Evolutionary conservation across 2,797 vertebrate genomes (phyloP), one percentile per base, ranked within the genome.

Genomic region (Siniperca scherzeri): DNA sequence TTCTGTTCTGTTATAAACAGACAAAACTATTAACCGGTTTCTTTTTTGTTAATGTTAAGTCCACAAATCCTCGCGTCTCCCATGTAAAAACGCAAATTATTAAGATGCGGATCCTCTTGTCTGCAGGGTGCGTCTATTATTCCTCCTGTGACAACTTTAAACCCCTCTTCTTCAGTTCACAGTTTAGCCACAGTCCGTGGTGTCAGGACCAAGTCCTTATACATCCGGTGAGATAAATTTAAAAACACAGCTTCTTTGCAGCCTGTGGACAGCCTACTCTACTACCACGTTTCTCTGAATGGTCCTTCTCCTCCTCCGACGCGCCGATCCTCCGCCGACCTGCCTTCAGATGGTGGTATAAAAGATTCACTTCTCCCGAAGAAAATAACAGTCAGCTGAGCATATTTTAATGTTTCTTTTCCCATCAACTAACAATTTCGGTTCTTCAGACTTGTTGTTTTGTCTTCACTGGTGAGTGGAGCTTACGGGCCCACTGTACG

Each of bases 381-480:
- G 33, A 71, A 73, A 79, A 68, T 69, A 79, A 56, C 67, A 72
- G 19, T 64, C 67, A 76, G 61, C 33, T 8, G 30, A 61, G 52
- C 77, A 42, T 38, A 16, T 61, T 38, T 78, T 16, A 13, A 36
- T 4, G 25, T 38, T 64, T 69, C 3, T 70, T 56, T 16, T 56
- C 69, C 70, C 57, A 69, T 44, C 72, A 79, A 30, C 62, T 65
- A 65, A 67, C 77, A 75, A 85, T 85, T 8, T 60, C 4, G 17
- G 44, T 30, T 70, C 82, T 73, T 68, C 60, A 7, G 86, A 91
- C 85, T 88, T 87, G 85, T 87, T 92, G 84, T 93, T 93, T 90
- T 89, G 80, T 91, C 86, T 80, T 92, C 86, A 85, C 84, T 93
- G 94, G 90, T 94, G 89, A 94, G 89, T 92, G 89, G 92, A 92